phyloP scores from a whole-genome alignment of 2,113 vertebrate species.

The Eolophus roseicapilla region DNA sequence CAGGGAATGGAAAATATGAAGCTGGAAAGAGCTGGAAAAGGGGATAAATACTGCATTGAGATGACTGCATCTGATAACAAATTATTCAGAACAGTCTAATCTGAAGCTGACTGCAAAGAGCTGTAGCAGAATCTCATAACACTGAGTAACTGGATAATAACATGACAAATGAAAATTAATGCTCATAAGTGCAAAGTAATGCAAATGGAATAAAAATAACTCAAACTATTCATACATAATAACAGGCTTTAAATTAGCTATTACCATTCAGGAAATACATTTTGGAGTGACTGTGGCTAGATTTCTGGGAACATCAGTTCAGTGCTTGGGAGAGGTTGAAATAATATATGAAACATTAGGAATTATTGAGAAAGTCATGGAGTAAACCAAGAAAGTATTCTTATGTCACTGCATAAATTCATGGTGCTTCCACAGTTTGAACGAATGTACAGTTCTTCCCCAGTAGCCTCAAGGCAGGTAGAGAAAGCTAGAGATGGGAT shows the following conservation, averaged over 20 bases:
- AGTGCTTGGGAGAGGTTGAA: neutral
- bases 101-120: neutral
- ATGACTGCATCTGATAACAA: neutral
- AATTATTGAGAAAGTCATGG: neutral
- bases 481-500: neutral
- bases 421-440: neutral
- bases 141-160: constrained; percentile 3
- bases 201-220: constrained; percentile 38
- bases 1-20: neutral
- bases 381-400: neutral
- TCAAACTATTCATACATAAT: neutral
- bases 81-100: constrained; percentile 12
- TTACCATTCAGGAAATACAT: neutral
- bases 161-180: constrained; percentile 47
- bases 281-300: neutral
- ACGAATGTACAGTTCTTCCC: neutral
- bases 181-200: neutral
- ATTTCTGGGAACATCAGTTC: neutral
- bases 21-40: neutral
- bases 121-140: neutral
- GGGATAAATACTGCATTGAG: neutral
- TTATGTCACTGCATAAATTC: neutral
- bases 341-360: neutral
- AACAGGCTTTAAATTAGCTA: neutral
- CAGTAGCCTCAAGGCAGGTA: neutral